Evolutionary conservation across 2,113 vertebrate genomes (phyloP), one percentile per base, ranked within the genome.

Genomic region (Xiphophorus couchianus): DNA sequence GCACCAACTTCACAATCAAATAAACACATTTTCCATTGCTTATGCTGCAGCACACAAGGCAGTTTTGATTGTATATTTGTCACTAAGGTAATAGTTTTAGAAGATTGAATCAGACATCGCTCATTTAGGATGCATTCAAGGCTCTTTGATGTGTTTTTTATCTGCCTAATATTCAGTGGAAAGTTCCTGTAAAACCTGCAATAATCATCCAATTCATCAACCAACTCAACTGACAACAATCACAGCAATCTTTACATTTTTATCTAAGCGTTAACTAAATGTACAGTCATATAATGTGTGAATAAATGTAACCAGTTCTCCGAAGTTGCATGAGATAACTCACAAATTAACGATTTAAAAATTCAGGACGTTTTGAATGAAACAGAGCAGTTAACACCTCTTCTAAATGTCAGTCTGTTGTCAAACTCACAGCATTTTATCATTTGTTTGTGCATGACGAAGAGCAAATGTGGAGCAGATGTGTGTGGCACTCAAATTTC

Each of bases 401-500:
- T 27, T 11, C 44, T 81, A 62, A 84, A 69, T 62, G 39, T 80
- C 17, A 17, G 60, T 27, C 29, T 70, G 68, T 22, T 75, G 30
- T 31, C 69, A 65, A 73, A 73, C 48, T 61, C 48, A 0, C 35
- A 15, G 39, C 9, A 42, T 44, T n/a, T 81, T 13, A 71, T 54
- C 62, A 71, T 27, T 39, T 54, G 64, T 66, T n/a, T 82, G 35
- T 71, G 35, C 62, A 54, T 76, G 76, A 78, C 17, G 22, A 67
- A 66, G 69, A 71, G 69, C 60, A 73, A 35, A 76, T 4, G 51
- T 68, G 63, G 81, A 79, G 77, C 66, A 78, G 77, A 85, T 80
- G 74, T 83, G 85, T 80, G 67, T 73, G 30, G 69, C 54, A 63
- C 78, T 89, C 48, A 31, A 58, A 84, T 91, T 86, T 86, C 86